These are phyloP conservation scores for Balanococcus diminutus DNA, from an alignment of 2,888 invertebrate species.

Conservation along the genomic window DNA sequence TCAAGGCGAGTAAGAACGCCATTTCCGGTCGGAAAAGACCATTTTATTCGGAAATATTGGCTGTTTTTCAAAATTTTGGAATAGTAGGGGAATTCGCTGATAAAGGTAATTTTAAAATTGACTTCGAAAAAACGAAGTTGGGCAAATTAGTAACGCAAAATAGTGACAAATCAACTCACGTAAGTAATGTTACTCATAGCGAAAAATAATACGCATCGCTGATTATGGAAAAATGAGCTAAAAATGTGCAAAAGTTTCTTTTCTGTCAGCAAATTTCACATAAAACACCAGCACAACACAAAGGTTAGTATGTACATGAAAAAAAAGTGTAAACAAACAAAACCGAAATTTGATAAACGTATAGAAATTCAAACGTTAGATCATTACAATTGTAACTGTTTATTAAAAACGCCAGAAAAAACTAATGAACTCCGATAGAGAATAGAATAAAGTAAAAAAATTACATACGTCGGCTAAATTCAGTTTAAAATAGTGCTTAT, in stretches of 20 bases:
- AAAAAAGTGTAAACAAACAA: background rate
- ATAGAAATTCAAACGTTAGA: background rate
- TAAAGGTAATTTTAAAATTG: background rate
- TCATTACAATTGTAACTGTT: no score
- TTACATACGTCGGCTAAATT: background rate
- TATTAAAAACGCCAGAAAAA: background rate
- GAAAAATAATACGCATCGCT: background rate
- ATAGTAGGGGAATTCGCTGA: background rate
- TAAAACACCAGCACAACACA: background rate
- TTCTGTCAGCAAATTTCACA: background rate
- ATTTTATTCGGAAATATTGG: background rate
- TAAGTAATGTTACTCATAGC: background rate
- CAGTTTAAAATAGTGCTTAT: background rate
- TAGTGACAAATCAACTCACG: background rate
- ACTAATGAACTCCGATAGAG: background rate
- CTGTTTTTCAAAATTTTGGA: background rate
- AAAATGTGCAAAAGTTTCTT: background rate
- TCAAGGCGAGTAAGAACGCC: background rate
- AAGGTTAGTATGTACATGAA: background rate
- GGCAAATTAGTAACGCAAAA: background rate
- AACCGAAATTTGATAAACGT: background rate
- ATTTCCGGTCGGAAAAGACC: background rate
- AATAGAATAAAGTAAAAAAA: background rate
- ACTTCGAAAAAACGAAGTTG: background rate
- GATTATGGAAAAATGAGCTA: background rate